Percentiles rank a stretch among this genome's conserved stretches.
Evolutionary conservation across 2,113 vertebrate species (phyloP).

Genomic region (Pluvialis apricaria): DNA sequence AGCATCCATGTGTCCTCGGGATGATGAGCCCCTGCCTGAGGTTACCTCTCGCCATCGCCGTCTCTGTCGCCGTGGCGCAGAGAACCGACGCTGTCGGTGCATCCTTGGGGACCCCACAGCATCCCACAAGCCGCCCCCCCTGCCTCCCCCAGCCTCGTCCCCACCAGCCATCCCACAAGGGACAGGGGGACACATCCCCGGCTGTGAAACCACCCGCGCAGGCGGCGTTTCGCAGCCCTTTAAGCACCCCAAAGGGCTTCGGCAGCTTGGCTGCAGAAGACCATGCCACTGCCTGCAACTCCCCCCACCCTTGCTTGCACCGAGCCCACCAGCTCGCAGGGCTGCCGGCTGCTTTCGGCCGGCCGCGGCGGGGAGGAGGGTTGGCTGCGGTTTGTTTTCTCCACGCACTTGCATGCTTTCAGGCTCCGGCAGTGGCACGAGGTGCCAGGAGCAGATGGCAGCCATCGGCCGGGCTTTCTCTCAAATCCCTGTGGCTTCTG

Average conservation of each 20-base stretch:
- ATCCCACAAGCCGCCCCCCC: rapidly evolving
- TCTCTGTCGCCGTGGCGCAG: rapidly evolving
- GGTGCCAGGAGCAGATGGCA: conserved; percentile 62
- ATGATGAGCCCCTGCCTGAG: neutral
- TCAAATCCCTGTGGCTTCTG: conserved; percentile 38
- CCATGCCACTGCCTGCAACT: neutral
- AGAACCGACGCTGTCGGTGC: rapidly evolving
- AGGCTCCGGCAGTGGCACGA: neutral
- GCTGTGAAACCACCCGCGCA: rapidly evolving
- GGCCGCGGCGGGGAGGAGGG: rapidly evolving
- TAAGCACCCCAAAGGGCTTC: neutral
- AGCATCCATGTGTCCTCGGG: rapidly evolving
- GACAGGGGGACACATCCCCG: rapidly evolving
- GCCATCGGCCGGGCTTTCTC: conserved; percentile 17
- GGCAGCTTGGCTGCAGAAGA: neutral
- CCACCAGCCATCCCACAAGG: neutral
- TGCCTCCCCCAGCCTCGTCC: neutral
- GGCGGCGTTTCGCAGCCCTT: neutral
- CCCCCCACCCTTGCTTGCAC: neutral
- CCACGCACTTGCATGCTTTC: neutral
- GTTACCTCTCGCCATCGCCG: rapidly evolving
- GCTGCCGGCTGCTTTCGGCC: neutral
- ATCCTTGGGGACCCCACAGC: neutral
- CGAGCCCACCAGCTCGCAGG: rapidly evolving
- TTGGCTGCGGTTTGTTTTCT: neutral